Percentiles rank a stretch among this genome's conserved stretches.
These are phyloP conservation scores for Brienomyrus longianalis DNA, from an alignment of 2,113 vertebrate genomes.

Conservation along the genomic window DNA sequence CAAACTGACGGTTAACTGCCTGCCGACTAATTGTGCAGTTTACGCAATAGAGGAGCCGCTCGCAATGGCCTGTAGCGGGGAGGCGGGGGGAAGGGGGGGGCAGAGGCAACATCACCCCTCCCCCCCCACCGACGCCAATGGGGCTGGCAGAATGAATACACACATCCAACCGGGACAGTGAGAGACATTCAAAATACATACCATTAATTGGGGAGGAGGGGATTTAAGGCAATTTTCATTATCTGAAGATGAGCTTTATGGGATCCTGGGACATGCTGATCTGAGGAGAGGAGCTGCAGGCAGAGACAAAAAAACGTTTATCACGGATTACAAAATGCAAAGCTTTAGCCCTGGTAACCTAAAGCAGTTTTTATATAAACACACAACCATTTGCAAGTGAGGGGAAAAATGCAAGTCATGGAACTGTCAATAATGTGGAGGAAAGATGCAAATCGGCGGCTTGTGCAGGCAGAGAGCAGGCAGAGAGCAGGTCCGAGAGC, in stretches of 20 bases:
- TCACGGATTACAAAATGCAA: neutral
- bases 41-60: slow-evolving; percentile 18
- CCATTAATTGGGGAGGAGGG: neutral
- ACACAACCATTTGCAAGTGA: neutral
- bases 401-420: neutral
- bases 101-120: neutral
- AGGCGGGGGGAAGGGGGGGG: neutral
- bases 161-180: neutral
- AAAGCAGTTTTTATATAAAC: neutral
- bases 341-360: neutral
- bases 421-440: neutral
- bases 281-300: neutral
- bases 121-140: neutral
- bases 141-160: neutral
- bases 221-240: neutral
- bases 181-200: neutral
- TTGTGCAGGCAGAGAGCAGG: neutral
- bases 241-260: neutral
- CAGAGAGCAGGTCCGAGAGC: neutral
- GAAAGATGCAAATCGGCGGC: neutral
- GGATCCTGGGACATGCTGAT: neutral
- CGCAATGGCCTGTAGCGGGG: neutral
- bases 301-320: neutral
- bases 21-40: slow-evolving; percentile 15
- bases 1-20: slow-evolving; percentile 44